phyloP scores from a whole-genome alignment of 1,140 invertebrate species.

The Yoshiicerus persimilis region DNA sequence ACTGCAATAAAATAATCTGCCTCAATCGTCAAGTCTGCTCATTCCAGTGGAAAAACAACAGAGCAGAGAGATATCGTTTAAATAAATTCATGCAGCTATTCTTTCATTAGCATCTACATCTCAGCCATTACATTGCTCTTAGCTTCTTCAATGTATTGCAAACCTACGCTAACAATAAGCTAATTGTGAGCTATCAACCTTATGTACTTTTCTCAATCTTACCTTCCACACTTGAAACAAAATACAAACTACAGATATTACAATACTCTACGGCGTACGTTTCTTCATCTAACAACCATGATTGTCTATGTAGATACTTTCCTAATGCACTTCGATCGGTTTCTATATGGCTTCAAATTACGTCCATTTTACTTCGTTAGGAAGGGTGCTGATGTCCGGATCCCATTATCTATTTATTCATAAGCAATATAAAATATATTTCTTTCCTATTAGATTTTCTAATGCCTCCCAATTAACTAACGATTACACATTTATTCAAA shows the following conservation, averaged over 20 bases:
- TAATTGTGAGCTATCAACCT: not conserved
- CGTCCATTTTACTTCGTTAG: no score
- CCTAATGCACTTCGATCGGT: no score
- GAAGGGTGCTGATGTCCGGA: no score
- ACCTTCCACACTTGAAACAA: not conserved
- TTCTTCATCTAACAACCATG: not conserved
- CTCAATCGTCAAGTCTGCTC: not conserved
- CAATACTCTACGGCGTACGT: not conserved
- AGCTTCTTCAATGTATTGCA: not conserved
- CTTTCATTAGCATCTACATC: not conserved
- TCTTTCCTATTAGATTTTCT: no score
- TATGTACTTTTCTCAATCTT: not conserved
- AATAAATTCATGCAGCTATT: not conserved
- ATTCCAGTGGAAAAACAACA: slow-evolving; percentile 13
- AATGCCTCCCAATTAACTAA: no score
- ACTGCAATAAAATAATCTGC: not conserved
- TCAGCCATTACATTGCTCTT: not conserved
- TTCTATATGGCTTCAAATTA: no score
- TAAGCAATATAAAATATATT: no score
- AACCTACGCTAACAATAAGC: not conserved
- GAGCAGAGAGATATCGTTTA: not conserved
- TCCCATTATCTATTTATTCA: no score
- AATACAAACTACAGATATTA: not conserved
- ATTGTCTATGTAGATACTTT: no score
- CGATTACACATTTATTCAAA: no score